A percentile compares a stretch with the other conserved stretches of the same genome.
phyloP scores from a whole-genome alignment of 2,888 invertebrate species.

The Lydus trimaculatus region DNA sequence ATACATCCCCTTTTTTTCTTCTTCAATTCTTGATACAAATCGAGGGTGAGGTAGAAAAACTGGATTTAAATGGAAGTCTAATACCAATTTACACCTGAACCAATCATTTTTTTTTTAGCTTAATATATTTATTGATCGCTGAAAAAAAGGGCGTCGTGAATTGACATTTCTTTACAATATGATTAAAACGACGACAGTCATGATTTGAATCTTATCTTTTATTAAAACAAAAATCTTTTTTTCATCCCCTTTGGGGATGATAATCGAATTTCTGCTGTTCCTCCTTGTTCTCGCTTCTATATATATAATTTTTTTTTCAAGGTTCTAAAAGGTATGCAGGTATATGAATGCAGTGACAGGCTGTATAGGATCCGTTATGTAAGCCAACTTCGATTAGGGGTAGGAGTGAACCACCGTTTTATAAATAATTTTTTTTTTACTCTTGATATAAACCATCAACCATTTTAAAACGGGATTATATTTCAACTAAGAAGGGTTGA shows the following conservation, averaged over 20 bases:
- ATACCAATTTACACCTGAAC: constrained; percentile 3
- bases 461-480: constrained; percentile 29
- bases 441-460: constrained; percentile 11
- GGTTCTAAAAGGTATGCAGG: constrained; percentile 47
- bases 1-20: constrained; percentile 19
- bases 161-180: background rate
- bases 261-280: background rate
- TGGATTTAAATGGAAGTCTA: background rate
- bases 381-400: constrained; percentile 33
- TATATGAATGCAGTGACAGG: constrained; percentile 52
- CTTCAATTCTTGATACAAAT: background rate
- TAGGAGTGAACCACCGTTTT: constrained; percentile 29
- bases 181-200: constrained; percentile 6
- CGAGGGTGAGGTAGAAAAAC: constrained; percentile 2
- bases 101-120: background rate
- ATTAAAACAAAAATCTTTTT: background rate
- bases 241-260: background rate
- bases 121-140: constrained; percentile 4
- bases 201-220: background rate
- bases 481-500: constrained; percentile 22
- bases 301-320: background rate
- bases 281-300: background rate
- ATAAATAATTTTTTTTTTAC: background rate
- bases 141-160: background rate
- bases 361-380: constrained; percentile 50